Conservation (phyloP, 1,140 invertebrate species). For the Brachionus angularis region DNA sequence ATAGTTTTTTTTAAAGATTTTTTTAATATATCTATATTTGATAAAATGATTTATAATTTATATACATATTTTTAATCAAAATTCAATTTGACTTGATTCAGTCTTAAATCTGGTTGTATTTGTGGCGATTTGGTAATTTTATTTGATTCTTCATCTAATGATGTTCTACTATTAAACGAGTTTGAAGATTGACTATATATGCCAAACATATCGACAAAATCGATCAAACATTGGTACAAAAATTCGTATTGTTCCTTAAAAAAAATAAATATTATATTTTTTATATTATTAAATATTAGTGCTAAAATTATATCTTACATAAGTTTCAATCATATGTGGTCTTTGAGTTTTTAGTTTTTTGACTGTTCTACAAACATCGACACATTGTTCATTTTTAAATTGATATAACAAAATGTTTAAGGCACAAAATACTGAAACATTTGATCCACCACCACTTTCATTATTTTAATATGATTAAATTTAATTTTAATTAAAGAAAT, state of each 20-base stretch:
- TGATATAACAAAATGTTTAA: conserved; percentile 92
- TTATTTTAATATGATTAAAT: too few species aligned
- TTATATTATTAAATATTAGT: background rate
- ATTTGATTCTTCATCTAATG: conserved; percentile 12
- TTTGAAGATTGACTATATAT: conserved; percentile 18
- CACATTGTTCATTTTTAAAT: conserved; percentile 98
- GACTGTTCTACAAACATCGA: conserved; percentile 98
- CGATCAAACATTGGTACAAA: conserved; percentile 38
- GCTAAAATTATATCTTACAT: conserved; percentile 57
- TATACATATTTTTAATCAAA: too few species aligned
- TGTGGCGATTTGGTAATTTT: background rate
- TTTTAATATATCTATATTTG: too few species aligned
- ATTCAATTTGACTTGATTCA: conserved; percentile 5
- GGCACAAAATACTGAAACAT: conserved; percentile 93
- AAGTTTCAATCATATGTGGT: conserved; percentile 97
- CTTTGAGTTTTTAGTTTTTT: conserved; percentile 93
- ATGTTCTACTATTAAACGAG: conserved; percentile 18
- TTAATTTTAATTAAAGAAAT: too few species aligned
- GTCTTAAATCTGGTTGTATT: too few species aligned
- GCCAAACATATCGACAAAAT: conserved; percentile 36
- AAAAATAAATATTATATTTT: background rate
- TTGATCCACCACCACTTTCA: conserved; percentile 64
- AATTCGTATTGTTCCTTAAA: conserved; percentile 37
- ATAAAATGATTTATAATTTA: too few species aligned
- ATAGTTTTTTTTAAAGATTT: too few species aligned